These are phyloP conservation scores for Diaprepes abbreviatus DNA, from an alignment of 2,888 invertebrate species.

Conservation along the genomic window DNA sequence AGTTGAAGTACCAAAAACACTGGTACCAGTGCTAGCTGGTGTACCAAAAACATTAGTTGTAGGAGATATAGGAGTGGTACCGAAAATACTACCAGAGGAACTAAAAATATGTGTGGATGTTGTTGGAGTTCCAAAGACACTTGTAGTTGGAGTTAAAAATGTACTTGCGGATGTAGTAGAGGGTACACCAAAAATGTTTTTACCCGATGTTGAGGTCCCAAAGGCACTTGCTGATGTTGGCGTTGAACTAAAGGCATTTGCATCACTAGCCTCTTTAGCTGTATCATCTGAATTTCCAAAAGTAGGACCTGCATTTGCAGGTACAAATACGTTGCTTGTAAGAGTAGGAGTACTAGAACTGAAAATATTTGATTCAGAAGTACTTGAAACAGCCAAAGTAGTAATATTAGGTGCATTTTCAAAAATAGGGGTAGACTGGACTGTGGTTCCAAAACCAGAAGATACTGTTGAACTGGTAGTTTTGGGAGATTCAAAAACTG, in stretches of 20 bases:
- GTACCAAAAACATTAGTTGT: conserved; percentile 18
- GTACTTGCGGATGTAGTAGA: conserved; percentile 50
- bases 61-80: conserved; percentile 29
- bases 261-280: conserved; percentile 45
- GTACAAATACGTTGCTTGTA: conserved; percentile 8
- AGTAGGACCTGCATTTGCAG: conserved; percentile 26
- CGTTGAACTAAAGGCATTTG: conserved; percentile 1
- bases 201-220: background rate
- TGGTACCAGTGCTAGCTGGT: conserved; percentile 22
- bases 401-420: conserved; percentile 38
- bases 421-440: conserved; percentile 51
- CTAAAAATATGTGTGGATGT: conserved; percentile 9
- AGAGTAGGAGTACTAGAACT: conserved; percentile 44
- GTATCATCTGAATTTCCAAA: conserved; percentile 61
- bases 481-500: conserved; percentile 12
- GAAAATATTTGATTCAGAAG: conserved; percentile 50
- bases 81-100: conserved; percentile 25
- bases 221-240: conserved; percentile 22
- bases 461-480: conserved; percentile 44
- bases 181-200: conserved; percentile 15
- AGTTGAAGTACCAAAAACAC: conserved; percentile 18
- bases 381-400: conserved; percentile 52
- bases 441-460: conserved; percentile 35
- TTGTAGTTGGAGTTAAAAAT: background rate
- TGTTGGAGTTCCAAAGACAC: conserved; percentile 37